Evolutionary conservation across 2,888 invertebrate genomes (phyloP), one percentile per base, ranked within the genome.

Genomic region (Acheta domesticus): DNA sequence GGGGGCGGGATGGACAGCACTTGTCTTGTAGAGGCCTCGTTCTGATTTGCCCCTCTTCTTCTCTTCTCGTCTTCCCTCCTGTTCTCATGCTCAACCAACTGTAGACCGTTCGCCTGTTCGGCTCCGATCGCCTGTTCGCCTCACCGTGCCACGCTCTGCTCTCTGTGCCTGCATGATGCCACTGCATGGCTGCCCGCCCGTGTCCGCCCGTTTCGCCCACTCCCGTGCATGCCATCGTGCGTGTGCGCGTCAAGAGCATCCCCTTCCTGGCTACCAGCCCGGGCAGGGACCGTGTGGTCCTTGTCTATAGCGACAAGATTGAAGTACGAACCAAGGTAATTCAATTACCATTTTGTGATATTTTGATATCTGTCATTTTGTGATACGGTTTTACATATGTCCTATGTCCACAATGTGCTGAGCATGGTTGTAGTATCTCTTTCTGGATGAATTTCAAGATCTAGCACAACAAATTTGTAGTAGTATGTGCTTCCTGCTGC

Each of bases 1-100:
- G 93, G 93, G 85, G 93, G 92, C 84, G 93, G 93, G 82, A 93
- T 94, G 93, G 94, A 94, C 86, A 94, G 93, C 85, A 94, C 94
- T 84, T 94, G 94, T 87, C 90, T 94, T 86, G 94, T 94, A 84
- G 94, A 94, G 87, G 94, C 94, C 84, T 94, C 94, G 82, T 94
- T 94, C 89, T 94, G 91, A 89, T 81, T 80, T 81, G 82, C 81
- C 82, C 81, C 81, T 76, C 36, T 36, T 36, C 80, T 75, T 36
- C 87, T 87, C 86, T 87, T 86, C 81, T 82, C 83, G 81, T 81
- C 83, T 82, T 79, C 79, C 80, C 82, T 77, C 81, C 36, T 82
- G 81, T 75, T 80, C 80, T 79, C 82, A 78, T 80, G 82, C 77
- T 77, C 81, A 79, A 78, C 81, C 75, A 74, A 79, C 77, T 82